These are phyloP conservation scores for Uria aalge DNA, from an alignment of 2,113 vertebrate genomes.

Conservation along the genomic window DNA sequence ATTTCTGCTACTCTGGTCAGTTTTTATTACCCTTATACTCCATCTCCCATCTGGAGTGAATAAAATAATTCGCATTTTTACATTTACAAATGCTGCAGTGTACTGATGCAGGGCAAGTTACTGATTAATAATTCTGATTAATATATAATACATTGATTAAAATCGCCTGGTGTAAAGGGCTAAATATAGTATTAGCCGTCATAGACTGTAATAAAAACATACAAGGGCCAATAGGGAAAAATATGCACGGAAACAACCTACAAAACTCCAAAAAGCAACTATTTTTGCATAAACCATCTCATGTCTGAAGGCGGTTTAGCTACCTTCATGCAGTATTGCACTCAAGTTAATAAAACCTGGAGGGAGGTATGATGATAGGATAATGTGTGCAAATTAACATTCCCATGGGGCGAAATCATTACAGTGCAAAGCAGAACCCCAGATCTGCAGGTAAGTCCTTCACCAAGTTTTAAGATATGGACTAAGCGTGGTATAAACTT, in stretches of 20 bases:
- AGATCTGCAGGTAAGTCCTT: neutral
- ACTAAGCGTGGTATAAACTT: neutral
- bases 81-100: neutral
- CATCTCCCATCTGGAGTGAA: neutral
- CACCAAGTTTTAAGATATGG: neutral
- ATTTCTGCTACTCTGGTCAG: neutral
- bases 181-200: neutral
- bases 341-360: neutral
- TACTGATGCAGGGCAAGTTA: neutral
- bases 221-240: neutral
- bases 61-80: neutral
- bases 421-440: neutral
- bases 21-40: neutral
- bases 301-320: neutral
- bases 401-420: neutral
- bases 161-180: neutral
- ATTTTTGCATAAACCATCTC: neutral
- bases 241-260: neutral
- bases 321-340: neutral
- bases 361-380: neutral
- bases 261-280: neutral
- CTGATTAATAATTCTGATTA: neutral
- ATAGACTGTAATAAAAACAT: neutral
- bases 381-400: neutral
- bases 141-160: neutral